phyloP scores from a whole-genome alignment of 2,888 invertebrate genomes.

The Xestia ashworthii region DNA sequence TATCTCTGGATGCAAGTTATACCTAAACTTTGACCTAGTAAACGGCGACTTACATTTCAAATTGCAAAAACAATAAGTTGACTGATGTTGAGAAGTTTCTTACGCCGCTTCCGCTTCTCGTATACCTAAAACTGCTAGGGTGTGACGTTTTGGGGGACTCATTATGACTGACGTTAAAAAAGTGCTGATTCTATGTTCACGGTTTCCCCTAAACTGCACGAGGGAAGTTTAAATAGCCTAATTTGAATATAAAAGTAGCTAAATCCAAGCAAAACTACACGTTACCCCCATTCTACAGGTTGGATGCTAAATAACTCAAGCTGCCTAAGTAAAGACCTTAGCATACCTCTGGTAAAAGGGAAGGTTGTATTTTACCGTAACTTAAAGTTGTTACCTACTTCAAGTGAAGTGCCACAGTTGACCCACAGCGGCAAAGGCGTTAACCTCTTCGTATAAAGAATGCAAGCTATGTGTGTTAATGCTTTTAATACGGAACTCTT shows the following conservation, averaged over 20 bases:
- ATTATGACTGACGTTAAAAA: neutral
- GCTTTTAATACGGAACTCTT: slow-evolving; percentile 9
- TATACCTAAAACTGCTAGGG: neutral
- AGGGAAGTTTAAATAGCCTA: neutral
- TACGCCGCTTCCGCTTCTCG: neutral
- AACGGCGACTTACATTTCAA: neutral
- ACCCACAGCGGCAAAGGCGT: slow-evolving; percentile 26
- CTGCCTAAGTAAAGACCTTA: neutral
- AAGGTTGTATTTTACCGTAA: slow-evolving; percentile 37
- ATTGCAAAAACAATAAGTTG: neutral
- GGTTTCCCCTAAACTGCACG: neutral
- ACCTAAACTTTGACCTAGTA: neutral
- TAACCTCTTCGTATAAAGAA: slow-evolving; percentile 25
- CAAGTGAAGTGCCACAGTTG: slow-evolving; percentile 16
- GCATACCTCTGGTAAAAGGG: slow-evolving; percentile 27
- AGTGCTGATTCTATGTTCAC: neutral
- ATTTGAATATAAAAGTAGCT: neutral
- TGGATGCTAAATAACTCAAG: neutral
- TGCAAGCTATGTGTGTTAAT: slow-evolving; percentile 42
- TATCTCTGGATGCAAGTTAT: neutral
- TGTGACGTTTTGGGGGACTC: too few species aligned
- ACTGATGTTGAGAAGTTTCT: neutral
- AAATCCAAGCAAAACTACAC: neutral
- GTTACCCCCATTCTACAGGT: neutral
- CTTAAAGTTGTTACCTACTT: slow-evolving; percentile 7